A percentile compares a stretch with the other conserved stretches of the same genome.
Conservation (phyloP, 2,797 vertebrate genomes). For the Rhabdophis nuchalis region DNA sequence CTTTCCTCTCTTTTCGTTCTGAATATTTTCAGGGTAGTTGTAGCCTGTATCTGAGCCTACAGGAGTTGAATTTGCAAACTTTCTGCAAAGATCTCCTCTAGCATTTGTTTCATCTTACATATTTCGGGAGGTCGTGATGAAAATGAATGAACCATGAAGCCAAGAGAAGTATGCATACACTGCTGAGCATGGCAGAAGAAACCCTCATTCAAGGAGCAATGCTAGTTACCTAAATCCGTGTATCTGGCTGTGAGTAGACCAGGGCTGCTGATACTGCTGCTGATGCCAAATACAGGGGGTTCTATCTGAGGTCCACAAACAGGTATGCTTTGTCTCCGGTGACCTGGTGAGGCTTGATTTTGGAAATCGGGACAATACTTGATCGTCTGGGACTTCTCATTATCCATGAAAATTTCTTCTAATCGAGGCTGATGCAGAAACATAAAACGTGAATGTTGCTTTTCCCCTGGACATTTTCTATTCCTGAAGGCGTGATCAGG, state of each 20-base stretch:
- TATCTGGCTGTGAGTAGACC: slow-evolving; percentile 73
- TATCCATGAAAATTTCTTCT: slow-evolving; percentile 81
- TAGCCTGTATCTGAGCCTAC: neutral
- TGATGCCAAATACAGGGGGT: slow-evolving; percentile 74
- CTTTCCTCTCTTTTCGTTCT: neutral
- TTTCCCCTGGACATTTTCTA: too few relatives aligned
- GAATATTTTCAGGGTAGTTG: too few relatives aligned
- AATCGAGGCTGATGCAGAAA: slow-evolving; percentile 76
- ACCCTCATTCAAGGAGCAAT: too few relatives aligned
- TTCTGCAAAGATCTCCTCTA: neutral
- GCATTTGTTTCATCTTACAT: neutral
- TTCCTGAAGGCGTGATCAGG: neutral
- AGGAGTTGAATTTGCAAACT: neutral
- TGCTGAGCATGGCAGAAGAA: rapidly evolving
- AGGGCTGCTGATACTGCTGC: slow-evolving; percentile 82
- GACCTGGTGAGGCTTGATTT: slow-evolving; percentile 71
- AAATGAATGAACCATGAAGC: too few relatives aligned
- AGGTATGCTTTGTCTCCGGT: slow-evolving; percentile 88
- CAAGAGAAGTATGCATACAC: neutral
- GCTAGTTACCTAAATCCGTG: slow-evolving; percentile 63
- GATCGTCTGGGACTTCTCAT: slow-evolving; percentile 84
- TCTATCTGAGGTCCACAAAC: slow-evolving; percentile 69
- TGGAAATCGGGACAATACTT: slow-evolving; percentile 82
- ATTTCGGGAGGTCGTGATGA: neutral
- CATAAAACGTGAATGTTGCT: neutral